Evolutionary conservation across 2,888 invertebrate species (phyloP).

Genomic region (Lycocerus yunnanus): DNA sequence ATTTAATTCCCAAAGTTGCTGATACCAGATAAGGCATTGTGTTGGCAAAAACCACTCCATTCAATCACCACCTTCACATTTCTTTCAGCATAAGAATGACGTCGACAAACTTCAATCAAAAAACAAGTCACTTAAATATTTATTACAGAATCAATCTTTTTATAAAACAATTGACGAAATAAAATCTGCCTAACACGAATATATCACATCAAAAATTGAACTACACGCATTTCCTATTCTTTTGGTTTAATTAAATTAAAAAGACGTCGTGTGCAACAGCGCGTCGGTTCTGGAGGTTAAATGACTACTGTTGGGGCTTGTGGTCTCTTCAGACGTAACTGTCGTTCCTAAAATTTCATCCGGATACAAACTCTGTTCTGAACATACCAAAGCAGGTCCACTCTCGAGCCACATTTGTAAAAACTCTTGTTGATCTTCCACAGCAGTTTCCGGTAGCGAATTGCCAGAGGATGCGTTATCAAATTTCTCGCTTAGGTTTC

Average conservation of each 20-base stretch:
- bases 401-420: constrained; percentile 47
- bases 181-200: neutral
- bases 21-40: no score
- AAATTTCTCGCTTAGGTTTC: constrained; percentile 7
- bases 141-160: neutral
- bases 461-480: neutral
- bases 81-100: no score
- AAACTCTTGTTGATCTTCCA: constrained; percentile 41
- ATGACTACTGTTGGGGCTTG: constrained; percentile 25
- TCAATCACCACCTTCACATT: no score
- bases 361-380: constrained; percentile 45
- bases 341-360: constrained; percentile 41
- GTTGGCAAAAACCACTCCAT: no score
- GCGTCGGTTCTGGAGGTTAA: constrained; percentile 52
- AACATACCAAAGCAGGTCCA: constrained; percentile 43
- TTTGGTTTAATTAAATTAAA: constrained; percentile 54
- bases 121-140: neutral
- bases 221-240: constrained; percentile 13
- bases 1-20: no score
- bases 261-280: constrained; percentile 50
- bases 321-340: constrained; percentile 18
- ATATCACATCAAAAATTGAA: constrained; percentile 5
- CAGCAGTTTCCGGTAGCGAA: constrained; percentile 16
- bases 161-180: neutral
- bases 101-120: neutral